Evolutionary conservation across 1,140 invertebrate species (phyloP).

Genomic region (Drosophila elegans): DNA sequence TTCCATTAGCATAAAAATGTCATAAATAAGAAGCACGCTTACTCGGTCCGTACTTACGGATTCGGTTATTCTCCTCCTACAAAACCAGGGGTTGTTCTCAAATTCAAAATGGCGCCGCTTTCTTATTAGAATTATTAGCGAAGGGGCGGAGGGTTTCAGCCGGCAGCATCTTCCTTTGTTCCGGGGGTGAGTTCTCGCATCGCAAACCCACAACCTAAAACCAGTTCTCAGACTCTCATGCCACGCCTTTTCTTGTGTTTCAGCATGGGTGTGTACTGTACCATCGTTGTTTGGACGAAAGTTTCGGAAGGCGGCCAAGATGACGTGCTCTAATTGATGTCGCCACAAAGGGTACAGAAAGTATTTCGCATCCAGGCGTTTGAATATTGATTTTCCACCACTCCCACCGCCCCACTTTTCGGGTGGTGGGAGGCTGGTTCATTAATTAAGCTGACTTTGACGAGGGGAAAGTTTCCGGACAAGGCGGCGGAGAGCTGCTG

Average conservation of each 20-base stretch:
- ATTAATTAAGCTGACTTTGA: conserved; percentile 82
- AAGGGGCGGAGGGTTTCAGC: conserved; percentile 20
- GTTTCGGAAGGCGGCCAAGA: conserved; percentile 56
- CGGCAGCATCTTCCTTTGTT: conserved; percentile 43
- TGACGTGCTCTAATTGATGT: conserved; percentile 75
- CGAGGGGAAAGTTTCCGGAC: conserved; percentile 67
- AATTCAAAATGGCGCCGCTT: conserved; percentile 80
- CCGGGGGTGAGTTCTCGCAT: conserved; percentile 70
- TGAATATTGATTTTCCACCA: conserved; percentile 71
- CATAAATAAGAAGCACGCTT: conserved; percentile 80
- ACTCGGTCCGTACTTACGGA: conserved; percentile 25
- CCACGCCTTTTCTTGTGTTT: conserved; percentile 64
- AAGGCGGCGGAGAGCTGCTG: conserved; percentile 32
- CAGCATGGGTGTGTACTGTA: conserved; percentile 61
- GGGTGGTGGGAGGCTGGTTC: conserved; percentile 45
- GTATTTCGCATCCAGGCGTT: conserved; percentile 23
- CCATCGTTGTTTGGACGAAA: conserved; percentile 26
- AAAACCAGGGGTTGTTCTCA: conserved; percentile 60
- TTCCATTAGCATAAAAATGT: conserved; percentile 83
- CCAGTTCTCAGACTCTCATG: conserved; percentile 51
- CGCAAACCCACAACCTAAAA: conserved; percentile 21
- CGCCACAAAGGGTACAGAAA: conserved; percentile 46
- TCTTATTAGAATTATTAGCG: conserved; percentile 74
- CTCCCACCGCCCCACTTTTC: neutral
- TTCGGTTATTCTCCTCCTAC: conserved; percentile 47